phyloP scores from a whole-genome alignment of 2,113 vertebrate genomes.

The Pelvicachromis taeniatus region DNA sequence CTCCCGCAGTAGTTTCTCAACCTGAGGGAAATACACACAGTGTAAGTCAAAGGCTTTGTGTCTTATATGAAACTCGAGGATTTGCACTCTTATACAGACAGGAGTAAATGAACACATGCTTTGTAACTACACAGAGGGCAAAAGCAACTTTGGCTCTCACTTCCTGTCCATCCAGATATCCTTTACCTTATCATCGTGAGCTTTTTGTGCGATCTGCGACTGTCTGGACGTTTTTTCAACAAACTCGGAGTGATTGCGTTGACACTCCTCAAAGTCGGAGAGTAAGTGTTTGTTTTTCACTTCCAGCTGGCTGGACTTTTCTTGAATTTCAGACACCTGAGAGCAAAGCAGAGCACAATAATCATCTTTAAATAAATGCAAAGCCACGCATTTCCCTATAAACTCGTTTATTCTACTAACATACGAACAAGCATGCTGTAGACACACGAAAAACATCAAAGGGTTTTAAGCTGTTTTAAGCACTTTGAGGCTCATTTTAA shows the following conservation, averaged over 20 bases:
- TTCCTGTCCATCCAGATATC: neutral
- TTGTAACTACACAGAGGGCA: neutral
- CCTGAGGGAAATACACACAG: neutral
- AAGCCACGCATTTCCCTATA: neutral
- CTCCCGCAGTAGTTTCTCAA: slow-evolving; percentile 61
- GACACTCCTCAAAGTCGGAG: slow-evolving; percentile 44
- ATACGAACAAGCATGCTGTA: neutral
- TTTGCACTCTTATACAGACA: neutral
- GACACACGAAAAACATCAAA: neutral
- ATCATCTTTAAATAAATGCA: neutral
- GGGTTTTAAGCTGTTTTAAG: neutral
- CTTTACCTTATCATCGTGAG: slow-evolving; percentile 46
- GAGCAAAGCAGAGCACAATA: neutral
- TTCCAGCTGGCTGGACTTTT: slow-evolving; percentile 60
- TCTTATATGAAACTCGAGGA: neutral
- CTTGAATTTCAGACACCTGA: slow-evolving; percentile 61
- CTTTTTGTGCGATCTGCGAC: slow-evolving; percentile 29
- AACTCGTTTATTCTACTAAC: neutral
- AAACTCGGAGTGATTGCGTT: neutral
- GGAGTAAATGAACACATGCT: neutral
- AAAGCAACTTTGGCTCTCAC: neutral
- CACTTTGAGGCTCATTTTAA: neutral
- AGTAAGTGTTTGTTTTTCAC: slow-evolving; percentile 39
- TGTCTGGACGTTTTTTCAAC: neutral
- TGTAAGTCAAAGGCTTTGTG: neutral